These are phyloP conservation scores for Reticulitermes speratus DNA, from an alignment of 1,140 invertebrate species.

Conservation along the genomic window DNA sequence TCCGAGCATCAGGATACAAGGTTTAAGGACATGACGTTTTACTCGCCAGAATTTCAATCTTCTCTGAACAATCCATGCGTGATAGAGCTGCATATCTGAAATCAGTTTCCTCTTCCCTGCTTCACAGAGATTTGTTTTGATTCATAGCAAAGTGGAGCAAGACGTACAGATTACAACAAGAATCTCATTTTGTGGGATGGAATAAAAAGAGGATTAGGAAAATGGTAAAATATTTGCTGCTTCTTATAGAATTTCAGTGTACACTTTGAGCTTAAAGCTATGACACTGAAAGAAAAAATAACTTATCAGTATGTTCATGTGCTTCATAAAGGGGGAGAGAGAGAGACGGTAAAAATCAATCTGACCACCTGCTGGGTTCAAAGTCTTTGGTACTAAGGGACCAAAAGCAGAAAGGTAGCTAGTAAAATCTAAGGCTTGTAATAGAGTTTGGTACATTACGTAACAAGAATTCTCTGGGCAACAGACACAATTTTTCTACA, in stretches of 20 bases:
- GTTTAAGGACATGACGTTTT: not conserved
- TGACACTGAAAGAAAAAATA: not conserved
- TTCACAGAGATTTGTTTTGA: not conserved
- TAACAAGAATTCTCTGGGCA: not conserved
- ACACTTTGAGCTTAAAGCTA: not conserved
- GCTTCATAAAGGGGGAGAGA: not conserved
- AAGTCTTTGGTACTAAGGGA: not conserved
- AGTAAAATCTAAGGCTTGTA: not conserved
- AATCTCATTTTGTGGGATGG: not conserved
- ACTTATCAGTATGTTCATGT: not conserved
- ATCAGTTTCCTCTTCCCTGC: not conserved
- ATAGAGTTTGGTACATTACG: not conserved
- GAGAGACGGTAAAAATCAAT: not conserved
- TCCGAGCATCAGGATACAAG: no score
- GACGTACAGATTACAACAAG: not conserved
- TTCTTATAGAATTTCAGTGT: not conserved
- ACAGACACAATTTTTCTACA: not conserved
- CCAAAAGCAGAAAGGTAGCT: not conserved
- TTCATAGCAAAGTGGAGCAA: not conserved
- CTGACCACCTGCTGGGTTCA: not conserved
- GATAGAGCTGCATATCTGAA: not conserved
- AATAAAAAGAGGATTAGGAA: not conserved
- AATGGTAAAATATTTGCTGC: not conserved
- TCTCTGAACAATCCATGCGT: not conserved
- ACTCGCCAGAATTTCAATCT: not conserved